A percentile compares a stretch with the other conserved stretches of the same genome.
phyloP scores from a whole-genome alignment of 2,113 vertebrate genomes.

The Sminthopsis crassicaudata region DNA sequence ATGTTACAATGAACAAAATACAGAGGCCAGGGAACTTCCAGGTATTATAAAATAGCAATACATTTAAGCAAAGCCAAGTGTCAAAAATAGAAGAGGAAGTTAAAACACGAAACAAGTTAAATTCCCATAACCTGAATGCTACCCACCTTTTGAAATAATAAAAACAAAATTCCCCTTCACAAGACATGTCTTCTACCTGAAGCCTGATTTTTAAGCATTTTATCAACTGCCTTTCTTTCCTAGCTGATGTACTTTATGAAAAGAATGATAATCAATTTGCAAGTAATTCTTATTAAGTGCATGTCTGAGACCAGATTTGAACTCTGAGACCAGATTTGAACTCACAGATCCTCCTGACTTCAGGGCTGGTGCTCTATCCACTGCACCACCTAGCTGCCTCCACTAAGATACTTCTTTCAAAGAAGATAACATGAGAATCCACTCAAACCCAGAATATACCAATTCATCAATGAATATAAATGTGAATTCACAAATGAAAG shows the following conservation, averaged over 20 bases:
- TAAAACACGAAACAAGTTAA: slow-evolving; percentile 35
- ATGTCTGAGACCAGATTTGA: too few relatives aligned
- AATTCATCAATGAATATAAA: slow-evolving; percentile 26
- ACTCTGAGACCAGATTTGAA: too few relatives aligned
- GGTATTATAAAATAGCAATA: slow-evolving; percentile 3
- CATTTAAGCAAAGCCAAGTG: slow-evolving; percentile 47
- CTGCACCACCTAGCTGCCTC: too few relatives aligned
- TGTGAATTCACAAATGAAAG: slow-evolving; percentile 16
- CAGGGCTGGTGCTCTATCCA: too few relatives aligned
- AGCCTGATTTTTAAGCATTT: neutral
- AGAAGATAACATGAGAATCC: slow-evolving; percentile 24
- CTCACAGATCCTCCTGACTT: too few relatives aligned
- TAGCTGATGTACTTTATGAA: neutral
- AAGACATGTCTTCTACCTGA: neutral
- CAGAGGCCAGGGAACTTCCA: slow-evolving; percentile 31
- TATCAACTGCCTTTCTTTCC: neutral
- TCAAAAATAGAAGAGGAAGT: slow-evolving; percentile 42
- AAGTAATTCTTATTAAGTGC: neutral
- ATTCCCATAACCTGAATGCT: neutral
- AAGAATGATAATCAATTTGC: neutral
- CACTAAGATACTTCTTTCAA: slow-evolving; percentile 17
- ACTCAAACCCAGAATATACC: slow-evolving; percentile 6
- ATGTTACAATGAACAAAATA: slow-evolving; percentile 52
- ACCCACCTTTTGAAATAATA: neutral
- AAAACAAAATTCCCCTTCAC: neutral